phyloP scores from a whole-genome alignment of 92 coral and sea anemone species.

The Epizoanthus illoricatus region DNA sequence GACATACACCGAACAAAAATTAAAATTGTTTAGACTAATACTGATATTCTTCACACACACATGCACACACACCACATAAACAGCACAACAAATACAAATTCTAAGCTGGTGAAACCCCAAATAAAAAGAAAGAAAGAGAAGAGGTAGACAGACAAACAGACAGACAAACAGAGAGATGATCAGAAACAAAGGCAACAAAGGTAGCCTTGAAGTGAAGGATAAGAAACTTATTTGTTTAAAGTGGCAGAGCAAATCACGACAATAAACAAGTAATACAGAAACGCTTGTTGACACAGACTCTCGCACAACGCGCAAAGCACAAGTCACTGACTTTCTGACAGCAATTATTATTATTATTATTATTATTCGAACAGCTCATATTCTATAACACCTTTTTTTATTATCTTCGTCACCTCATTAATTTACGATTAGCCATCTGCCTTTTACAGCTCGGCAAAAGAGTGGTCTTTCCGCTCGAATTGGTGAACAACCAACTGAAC shows the following conservation, averaged over 20 bases:
- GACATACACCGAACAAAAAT: too few species aligned
- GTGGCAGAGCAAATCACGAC: too few species aligned
- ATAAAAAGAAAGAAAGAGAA: background rate
- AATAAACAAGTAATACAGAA: background rate
- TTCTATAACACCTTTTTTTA: constrained; percentile 10
- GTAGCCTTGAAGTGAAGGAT: background rate
- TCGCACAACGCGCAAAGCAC: constrained; percentile 8
- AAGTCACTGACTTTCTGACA: background rate
- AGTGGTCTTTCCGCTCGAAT: constrained; percentile 15
- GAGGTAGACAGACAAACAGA: background rate
- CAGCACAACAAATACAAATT: background rate
- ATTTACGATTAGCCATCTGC: constrained; percentile 32
- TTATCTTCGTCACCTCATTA: constrained; percentile 25
- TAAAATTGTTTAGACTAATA: too few species aligned
- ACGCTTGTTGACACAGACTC: background rate
- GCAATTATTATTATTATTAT: constrained; percentile 9
- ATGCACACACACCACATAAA: background rate
- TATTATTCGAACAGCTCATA: constrained; percentile 7
- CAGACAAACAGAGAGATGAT: background rate
- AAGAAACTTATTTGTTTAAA: too few species aligned
- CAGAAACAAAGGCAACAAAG: background rate
- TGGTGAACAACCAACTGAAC: constrained; percentile 6
- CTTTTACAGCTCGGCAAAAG: constrained; percentile 28
- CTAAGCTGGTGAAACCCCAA: background rate
- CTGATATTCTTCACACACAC: too few species aligned